Evolutionary conservation across 2,888 invertebrate species (phyloP).

Genomic region (Drosophila planitibia): DNA sequence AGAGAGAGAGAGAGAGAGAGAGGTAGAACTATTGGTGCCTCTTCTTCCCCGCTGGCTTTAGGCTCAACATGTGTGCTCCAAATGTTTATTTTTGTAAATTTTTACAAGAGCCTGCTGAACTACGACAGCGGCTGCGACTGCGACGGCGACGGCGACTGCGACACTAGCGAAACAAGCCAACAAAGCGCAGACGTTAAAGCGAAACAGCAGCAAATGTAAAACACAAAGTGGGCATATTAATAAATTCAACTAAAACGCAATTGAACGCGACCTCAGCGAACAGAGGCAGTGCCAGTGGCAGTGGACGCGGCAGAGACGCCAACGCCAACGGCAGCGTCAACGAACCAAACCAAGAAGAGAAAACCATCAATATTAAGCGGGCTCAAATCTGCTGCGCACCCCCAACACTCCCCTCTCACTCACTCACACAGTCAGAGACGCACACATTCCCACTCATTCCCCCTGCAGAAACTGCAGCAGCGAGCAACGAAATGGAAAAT

Average conservation of each 20-base stretch:
- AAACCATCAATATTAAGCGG: slow-evolving; percentile 66
- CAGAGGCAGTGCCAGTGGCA: slow-evolving; percentile 11
- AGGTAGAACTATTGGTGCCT: slow-evolving; percentile 5
- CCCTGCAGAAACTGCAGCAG: slow-evolving; percentile 41
- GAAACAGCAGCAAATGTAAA: slow-evolving; percentile 41
- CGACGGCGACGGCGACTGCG: slow-evolving; percentile 24
- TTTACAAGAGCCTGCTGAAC: slow-evolving; percentile 57
- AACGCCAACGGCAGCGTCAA: slow-evolving; percentile 25
- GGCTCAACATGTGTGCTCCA: slow-evolving; percentile 76
- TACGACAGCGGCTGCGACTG: slow-evolving; percentile 33
- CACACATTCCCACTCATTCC: slow-evolving; percentile 42
- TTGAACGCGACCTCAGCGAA: slow-evolving; percentile 62
- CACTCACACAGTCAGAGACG: slow-evolving; percentile 5
- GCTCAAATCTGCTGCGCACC: slow-evolving; percentile 63
- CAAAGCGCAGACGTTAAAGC: slow-evolving; percentile 44
- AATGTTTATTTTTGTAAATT: slow-evolving; percentile 70
- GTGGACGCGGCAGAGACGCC: slow-evolving; percentile 29
- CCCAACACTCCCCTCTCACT: slow-evolving; percentile 31
- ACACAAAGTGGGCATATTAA: slow-evolving; percentile 63
- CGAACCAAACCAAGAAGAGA: slow-evolving; percentile 50
- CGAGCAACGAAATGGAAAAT: slow-evolving; percentile 62
- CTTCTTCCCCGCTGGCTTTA: slow-evolving; percentile 15
- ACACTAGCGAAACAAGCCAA: slow-evolving; percentile 52
- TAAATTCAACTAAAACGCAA: slow-evolving; percentile 73
- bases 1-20: neutral